phyloP scores from a whole-genome alignment of 2,888 invertebrate genomes.

The Mellilla xanthometata region DNA sequence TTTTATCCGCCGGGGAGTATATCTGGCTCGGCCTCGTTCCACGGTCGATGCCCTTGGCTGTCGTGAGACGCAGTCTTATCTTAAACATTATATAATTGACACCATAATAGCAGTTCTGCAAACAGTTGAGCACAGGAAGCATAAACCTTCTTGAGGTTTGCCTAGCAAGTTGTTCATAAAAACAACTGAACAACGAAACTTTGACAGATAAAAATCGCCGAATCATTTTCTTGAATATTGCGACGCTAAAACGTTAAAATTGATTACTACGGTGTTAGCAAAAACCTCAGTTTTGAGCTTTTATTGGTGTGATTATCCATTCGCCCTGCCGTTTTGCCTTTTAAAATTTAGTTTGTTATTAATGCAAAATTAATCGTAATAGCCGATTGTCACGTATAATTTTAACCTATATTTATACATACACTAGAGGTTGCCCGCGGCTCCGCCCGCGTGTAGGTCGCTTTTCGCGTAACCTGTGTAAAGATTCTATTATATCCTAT shows the following conservation, averaged over 20 bases:
- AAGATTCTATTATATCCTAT: too few relatives aligned
- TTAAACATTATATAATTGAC: constrained; percentile 45
- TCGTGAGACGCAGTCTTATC: constrained; percentile 41
- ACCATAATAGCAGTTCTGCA: constrained; percentile 3
- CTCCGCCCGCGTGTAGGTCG: too few relatives aligned
- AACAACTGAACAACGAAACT: too few relatives aligned
- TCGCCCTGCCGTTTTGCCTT: constrained; percentile 1
- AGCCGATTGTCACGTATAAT: not conserved
- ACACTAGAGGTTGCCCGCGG: too few relatives aligned
- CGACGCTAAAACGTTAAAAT: too few relatives aligned
- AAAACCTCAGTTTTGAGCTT: not conserved
- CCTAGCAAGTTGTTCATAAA: too few relatives aligned
- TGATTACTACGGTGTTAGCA: not conserved
- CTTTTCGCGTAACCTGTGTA: too few relatives aligned
- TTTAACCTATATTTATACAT: too few relatives aligned
- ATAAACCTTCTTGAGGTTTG: too few relatives aligned
- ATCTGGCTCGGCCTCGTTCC: constrained; percentile 41
- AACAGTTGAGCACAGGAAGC: too few relatives aligned
- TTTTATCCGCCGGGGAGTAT: constrained; percentile 41
- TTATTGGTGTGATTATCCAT: constrained; percentile 7
- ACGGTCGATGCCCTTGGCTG: constrained; percentile 56
- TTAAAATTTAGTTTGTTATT: constrained; percentile 7
- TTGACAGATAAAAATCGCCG: too few relatives aligned
- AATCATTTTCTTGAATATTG: too few relatives aligned
- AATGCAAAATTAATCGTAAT: constrained; percentile 3